A percentile compares a stretch with the other conserved stretches of the same genome.
Conservation (phyloP, 2,797 vertebrate species). For the Borostomias antarcticus region DNA sequence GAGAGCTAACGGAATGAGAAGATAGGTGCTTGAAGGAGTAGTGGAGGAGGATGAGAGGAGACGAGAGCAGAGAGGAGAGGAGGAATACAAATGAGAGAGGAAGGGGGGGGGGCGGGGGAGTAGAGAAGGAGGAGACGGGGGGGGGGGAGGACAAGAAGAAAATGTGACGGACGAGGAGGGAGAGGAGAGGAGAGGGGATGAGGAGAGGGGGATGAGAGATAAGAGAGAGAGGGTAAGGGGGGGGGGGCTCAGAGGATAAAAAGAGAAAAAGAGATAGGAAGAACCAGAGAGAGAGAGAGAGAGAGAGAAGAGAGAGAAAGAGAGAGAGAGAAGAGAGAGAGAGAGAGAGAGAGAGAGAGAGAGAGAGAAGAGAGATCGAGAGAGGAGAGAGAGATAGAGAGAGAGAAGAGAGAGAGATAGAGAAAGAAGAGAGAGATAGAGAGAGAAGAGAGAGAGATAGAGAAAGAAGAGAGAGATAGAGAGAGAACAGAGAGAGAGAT, state of each 20-base stretch:
- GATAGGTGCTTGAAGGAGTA: conserved; percentile 13
- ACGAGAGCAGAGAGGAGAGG: conserved; percentile 10
- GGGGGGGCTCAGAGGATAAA: conserved; percentile 26
- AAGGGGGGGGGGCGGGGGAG: conserved; percentile 32
- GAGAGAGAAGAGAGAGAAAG: conserved; percentile 35
- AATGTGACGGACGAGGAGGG: conserved; percentile 15
- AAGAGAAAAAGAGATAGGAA: conserved; percentile 15
- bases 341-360: conserved; percentile 6
- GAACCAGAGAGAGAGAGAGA: conserved; percentile 22
- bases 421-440: conserved; percentile 1
- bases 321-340: conserved; percentile 31
- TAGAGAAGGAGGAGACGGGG: conserved; percentile 27
- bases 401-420: background rate
- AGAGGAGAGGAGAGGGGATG: conserved; percentile 4
- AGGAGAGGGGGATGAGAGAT: conserved; percentile 1
- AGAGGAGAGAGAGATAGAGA: background rate
- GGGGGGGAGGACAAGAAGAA: conserved; percentile 18
- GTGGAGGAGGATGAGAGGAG: conserved; percentile 7
- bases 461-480: conserved; percentile 38
- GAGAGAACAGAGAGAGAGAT: background rate
- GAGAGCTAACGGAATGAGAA: conserved; percentile 36
- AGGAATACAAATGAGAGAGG: conserved; percentile 15
- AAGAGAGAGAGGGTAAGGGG: conserved; percentile 4
- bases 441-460: conserved; percentile 39
- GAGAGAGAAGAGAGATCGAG: conserved; percentile 1